Percentiles rank a stretch among this genome's conserved stretches.
These are phyloP conservation scores for Polydrusus tereticollis DNA, from an alignment of 2,888 invertebrate species.

Conservation along the genomic window DNA sequence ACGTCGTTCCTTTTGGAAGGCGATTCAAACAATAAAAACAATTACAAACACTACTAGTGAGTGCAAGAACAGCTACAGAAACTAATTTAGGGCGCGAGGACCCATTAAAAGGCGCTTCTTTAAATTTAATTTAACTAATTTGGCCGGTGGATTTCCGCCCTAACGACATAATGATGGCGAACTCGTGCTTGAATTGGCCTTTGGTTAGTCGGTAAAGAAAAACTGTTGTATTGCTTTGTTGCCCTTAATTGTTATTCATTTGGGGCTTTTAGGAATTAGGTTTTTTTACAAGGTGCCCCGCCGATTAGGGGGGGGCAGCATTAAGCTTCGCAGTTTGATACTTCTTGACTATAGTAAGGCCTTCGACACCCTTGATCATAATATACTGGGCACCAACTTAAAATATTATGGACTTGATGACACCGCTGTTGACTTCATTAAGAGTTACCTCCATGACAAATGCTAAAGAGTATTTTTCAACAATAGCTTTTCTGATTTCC, in stretches of 20 bases:
- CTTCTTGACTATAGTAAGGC: too few relatives aligned
- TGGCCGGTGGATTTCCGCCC: conserved; percentile 33
- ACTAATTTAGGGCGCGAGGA: conserved; percentile 33
- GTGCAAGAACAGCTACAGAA: conserved; percentile 21
- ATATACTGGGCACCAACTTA: too few relatives aligned
- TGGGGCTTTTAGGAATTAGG: background rate
- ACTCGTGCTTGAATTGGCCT: conserved; percentile 9
- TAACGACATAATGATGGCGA: conserved; percentile 43
- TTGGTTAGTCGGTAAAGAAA: background rate
- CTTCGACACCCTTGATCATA: too few relatives aligned
- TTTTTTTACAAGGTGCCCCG: too few relatives aligned
- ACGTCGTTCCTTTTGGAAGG: background rate
- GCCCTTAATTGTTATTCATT: background rate
- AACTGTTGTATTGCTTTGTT: conserved; percentile 13
- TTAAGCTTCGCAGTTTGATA: too few relatives aligned
- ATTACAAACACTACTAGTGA: conserved; percentile 41
- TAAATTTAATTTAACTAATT: conserved; percentile 44
- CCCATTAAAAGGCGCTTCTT: conserved; percentile 39
- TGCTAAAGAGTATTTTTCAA: too few relatives aligned
- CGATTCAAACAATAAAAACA: conserved; percentile 19
- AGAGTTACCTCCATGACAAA: too few relatives aligned
- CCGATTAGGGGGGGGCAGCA: too few relatives aligned
- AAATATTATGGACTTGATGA: too few relatives aligned
- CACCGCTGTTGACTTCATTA: too few relatives aligned
- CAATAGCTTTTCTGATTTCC: too few relatives aligned